A percentile compares a stretch with the other conserved stretches of the same genome.
These are phyloP conservation scores for Chondrilla cf. caribensis DNA, from an alignment of 37 sponge, comb jelly and placozoan species.

Conservation along the genomic window DNA sequence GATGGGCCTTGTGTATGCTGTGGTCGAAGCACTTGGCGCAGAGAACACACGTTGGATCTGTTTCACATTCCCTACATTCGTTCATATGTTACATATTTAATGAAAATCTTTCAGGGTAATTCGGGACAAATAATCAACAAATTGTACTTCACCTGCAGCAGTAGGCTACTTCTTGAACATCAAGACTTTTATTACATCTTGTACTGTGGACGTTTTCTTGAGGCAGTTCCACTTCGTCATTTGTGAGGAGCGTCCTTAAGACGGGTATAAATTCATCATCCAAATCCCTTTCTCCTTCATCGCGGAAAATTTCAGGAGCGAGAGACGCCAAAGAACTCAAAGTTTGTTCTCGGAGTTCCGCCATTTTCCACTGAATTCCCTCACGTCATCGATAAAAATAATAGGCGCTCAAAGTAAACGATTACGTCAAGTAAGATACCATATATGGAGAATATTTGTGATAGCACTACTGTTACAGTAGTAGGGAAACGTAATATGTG, in stretches of 20 bases:
- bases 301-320: neutral
- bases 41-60: slow-evolving; percentile 87
- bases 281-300: neutral
- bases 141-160: neutral
- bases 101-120: no score
- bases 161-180: slow-evolving; percentile 11
- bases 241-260: neutral
- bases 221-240: slow-evolving; percentile 12
- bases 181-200: neutral
- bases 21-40: slow-evolving; percentile 86
- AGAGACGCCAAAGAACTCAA: neutral
- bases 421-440: no score
- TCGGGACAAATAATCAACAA: neutral
- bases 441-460: no score
- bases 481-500: no score
- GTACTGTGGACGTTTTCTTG: neutral
- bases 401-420: no score
- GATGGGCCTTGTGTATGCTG: slow-evolving; percentile 78
- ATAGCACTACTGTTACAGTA: no score
- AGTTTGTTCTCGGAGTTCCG: neutral
- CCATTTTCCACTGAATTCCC: neutral
- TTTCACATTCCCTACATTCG: slow-evolving; percentile 73
- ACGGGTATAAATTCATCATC: neutral
- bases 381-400: no score
- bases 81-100: no score